Evolutionary conservation across 2,888 invertebrate genomes (phyloP).

Genomic region (Ormyrus thymus): DNA sequence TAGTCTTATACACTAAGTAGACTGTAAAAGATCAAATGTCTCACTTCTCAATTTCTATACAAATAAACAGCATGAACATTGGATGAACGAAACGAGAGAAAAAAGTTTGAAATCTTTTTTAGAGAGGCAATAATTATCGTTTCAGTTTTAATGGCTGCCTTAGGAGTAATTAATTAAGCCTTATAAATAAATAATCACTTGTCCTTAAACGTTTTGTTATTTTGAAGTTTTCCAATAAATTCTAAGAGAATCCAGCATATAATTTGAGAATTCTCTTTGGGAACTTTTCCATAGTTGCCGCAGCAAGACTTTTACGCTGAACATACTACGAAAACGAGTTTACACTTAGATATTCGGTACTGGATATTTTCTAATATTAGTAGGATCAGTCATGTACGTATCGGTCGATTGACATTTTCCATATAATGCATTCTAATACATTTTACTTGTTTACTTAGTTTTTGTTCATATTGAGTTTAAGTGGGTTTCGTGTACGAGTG

Average conservation of each 20-base stretch:
- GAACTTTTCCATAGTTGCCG: slow-evolving; percentile 35
- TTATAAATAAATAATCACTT: slow-evolving; percentile 1
- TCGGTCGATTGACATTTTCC: slow-evolving; percentile 43
- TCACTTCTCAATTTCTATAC: too few relatives aligned
- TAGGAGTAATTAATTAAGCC: background rate
- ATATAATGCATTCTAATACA: slow-evolving; percentile 25
- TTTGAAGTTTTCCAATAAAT: background rate
- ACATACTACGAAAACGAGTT: slow-evolving; percentile 62
- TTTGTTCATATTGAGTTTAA: background rate
- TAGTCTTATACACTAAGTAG: background rate
- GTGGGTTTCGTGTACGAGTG: slow-evolving; percentile 20
- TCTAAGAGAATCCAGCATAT: background rate
- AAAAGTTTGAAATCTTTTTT: background rate
- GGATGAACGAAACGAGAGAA: background rate
- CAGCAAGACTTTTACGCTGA: slow-evolving; percentile 58
- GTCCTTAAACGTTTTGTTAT: background rate
- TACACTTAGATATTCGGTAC: slow-evolving; percentile 58
- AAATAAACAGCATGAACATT: background rate
- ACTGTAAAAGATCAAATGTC: background rate
- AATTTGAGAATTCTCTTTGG: background rate
- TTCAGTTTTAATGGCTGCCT: background rate
- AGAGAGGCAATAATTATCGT: background rate
- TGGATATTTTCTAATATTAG: slow-evolving; percentile 60
- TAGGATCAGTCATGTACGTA: slow-evolving; percentile 58
- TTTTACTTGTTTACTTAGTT: slow-evolving; percentile 43